Evolutionary conservation across 2,797 vertebrate genomes (phyloP), one percentile per base, ranked within the genome.

Genomic region (Helostoma temminkii): DNA sequence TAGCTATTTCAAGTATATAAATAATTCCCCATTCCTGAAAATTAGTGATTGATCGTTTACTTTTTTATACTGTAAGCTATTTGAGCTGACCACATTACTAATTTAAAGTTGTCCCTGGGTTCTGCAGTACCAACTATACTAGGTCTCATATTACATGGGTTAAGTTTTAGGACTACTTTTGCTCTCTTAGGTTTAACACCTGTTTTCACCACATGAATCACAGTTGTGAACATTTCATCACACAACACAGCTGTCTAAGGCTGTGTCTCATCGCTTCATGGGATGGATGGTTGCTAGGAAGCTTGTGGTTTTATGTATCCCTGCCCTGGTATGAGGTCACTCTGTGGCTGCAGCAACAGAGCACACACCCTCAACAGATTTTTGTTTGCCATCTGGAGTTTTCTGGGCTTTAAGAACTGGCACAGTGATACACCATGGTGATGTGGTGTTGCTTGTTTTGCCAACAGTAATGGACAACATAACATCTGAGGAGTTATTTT

Each of bases 311-410:
- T 79, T 43, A 10, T 71, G 25, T 55, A 34, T 71, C 57, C 68
- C 74, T 67, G 64, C 78, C 69, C 63, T 62, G 82, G 57, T 74
- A 84, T 80, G 78, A 90, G 78, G 67, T 89, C 86, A 81, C 34
- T 66, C 58, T 84, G 86, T 65, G 90, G 90, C 82, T 64, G 63
- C 42, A 9, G 19, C 78, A 56, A 30, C 67, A 2, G 34, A 74
- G 75, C 73, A 86, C 74, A 89, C 84, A 19, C 89, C 81, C 86
- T 88, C 15, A 1, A 15, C 47, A 26, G 37, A 62, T 62, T 83
- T 68, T 48, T 5, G 15, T 85, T 90, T 90, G 87, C 83, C 89
- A 76, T 87, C 71, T 85, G 80, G 55, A 71, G 66, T 56, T 62
- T 50, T 80, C 46, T 76, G 46, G 62, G 59, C 52, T 71, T 66